Percentiles rank a stretch among this genome's conserved stretches.
phyloP scores from a whole-genome alignment of 2,113 vertebrate genomes.

The Lagopus muta region DNA sequence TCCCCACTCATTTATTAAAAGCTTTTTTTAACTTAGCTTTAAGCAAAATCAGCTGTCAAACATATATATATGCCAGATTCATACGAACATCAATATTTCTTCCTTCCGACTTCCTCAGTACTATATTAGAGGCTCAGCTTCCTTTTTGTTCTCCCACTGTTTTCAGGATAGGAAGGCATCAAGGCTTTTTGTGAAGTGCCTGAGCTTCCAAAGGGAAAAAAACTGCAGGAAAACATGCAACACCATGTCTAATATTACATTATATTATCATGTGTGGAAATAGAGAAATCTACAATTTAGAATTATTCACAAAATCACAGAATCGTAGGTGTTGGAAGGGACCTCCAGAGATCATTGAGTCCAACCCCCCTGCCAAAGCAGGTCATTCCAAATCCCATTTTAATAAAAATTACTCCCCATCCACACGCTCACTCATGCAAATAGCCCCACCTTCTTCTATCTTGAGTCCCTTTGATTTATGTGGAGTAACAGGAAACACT shows the following conservation, averaged over 20 bases:
- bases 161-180: neutral
- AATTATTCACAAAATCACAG: neutral
- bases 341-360: no score
- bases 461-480: neutral
- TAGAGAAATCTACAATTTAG: neutral
- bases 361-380: no score
- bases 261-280: neutral
- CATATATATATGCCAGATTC: neutral
- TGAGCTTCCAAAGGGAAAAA: neutral
- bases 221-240: neutral
- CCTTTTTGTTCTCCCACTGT: neutral
- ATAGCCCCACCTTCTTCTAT: neutral
- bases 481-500: neutral
- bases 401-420: neutral
- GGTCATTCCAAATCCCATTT: neutral
- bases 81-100: neutral
- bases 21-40: neutral
- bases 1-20: neutral
- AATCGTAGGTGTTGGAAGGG: no score
- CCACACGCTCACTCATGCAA: neutral
- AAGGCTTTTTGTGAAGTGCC: neutral
- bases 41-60: slow-evolving; percentile 1
- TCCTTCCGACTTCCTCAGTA: neutral
- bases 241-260: neutral
- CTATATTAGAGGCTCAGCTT: neutral